Percentiles rank a stretch among this genome's conserved stretches.
Conservation (phyloP, 2,113 vertebrate genomes). For the Micromys minutus region DNA sequence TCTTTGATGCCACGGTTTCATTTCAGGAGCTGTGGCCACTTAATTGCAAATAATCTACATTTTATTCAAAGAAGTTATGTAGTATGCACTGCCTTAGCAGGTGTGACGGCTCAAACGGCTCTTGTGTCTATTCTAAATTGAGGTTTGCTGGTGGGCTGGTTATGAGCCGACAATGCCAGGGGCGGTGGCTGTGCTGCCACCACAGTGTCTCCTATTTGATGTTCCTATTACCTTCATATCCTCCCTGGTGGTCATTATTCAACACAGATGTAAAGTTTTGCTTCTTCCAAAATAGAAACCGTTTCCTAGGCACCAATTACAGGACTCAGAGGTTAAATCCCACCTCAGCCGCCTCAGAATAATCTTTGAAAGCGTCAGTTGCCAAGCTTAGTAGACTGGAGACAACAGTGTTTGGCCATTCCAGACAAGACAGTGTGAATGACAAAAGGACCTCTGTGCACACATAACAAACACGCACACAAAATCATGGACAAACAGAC, state of each 20-base stretch:
- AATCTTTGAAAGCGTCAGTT: conserved; percentile 46
- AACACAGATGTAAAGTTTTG: conserved; percentile 44
- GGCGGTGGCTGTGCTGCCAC: neutral
- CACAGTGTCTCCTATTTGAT: neutral
- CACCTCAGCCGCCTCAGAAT: conserved; percentile 43
- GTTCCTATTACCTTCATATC: neutral
- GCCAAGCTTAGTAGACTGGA: neutral
- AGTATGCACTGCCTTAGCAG: conserved; percentile 1
- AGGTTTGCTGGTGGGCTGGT: neutral
- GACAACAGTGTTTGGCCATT: neutral
- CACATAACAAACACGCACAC: neutral
- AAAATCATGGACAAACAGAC: neutral
- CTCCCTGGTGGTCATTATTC: conserved; percentile 2
- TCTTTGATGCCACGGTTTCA: neutral
- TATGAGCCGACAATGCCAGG: neutral
- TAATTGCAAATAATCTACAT: neutral
- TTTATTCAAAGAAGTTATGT: neutral
- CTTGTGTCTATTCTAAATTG: neutral
- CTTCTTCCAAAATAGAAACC: conserved; percentile 46
- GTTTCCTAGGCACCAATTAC: neutral
- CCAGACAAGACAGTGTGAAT: neutral
- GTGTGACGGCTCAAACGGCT: neutral
- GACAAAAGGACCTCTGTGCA: neutral
- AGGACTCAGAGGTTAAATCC: conserved; percentile 38
- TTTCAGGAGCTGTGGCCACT: neutral